These are phyloP conservation scores for Sminthurides bifidus DNA, from an alignment of 1,140 invertebrate species.

Conservation along the genomic window DNA sequence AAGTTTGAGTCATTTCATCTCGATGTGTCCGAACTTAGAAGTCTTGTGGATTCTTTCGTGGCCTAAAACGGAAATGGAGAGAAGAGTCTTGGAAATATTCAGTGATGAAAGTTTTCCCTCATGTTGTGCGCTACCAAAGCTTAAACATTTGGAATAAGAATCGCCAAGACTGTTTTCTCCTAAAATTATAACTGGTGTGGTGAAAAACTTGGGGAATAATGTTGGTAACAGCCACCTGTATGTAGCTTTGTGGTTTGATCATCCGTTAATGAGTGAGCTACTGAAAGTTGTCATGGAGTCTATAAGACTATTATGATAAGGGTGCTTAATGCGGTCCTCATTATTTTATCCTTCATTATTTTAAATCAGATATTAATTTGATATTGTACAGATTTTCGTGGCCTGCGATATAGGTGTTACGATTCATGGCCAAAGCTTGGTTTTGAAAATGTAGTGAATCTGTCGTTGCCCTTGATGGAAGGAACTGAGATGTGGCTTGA, in stretches of 20 bases:
- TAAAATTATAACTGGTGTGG: neutral
- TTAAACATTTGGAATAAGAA: neutral
- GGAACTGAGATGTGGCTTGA: neutral
- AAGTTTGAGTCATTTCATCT: neutral
- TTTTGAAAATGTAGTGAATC: neutral
- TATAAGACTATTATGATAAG: too few relatives aligned
- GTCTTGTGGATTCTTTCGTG: constrained; percentile 11
- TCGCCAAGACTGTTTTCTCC: neutral
- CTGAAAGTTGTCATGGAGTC: too few relatives aligned
- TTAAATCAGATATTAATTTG: too few relatives aligned
- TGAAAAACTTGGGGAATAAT: neutral
- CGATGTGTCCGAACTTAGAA: constrained; percentile 12
- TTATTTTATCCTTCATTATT: too few relatives aligned
- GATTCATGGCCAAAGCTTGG: constrained; percentile 7
- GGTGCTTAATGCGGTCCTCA: too few relatives aligned
- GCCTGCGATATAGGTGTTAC: too few relatives aligned
- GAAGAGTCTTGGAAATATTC: constrained; percentile 6
- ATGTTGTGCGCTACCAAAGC: neutral
- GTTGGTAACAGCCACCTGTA: neutral
- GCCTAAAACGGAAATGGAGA: constrained; percentile 9
- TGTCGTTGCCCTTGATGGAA: constrained; percentile 8
- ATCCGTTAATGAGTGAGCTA: constrained; percentile 9
- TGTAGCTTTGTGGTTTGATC: constrained; percentile 8
- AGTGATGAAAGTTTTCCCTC: neutral
- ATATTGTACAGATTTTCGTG: too few relatives aligned